A percentile compares a stretch with the other conserved stretches of the same genome.
These are phyloP conservation scores for Netelia fuscicornis DNA, from an alignment of 2,888 invertebrate genomes.

Conservation along the genomic window DNA sequence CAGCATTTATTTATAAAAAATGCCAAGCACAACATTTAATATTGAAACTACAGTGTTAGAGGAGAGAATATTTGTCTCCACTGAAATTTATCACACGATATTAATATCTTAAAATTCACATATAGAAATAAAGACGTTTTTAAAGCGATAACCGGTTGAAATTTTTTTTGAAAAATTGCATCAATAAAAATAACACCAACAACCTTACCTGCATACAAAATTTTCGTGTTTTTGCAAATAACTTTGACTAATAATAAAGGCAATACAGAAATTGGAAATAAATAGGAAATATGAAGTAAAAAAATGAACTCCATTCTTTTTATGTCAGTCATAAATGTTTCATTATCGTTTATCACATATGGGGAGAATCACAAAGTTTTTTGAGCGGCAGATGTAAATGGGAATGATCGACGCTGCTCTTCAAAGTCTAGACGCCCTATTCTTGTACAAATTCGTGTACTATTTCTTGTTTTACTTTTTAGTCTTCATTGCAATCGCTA, in stretches of 20 bases:
- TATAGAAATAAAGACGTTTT: no score
- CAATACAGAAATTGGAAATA: neutral
- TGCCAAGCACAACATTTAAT: no score
- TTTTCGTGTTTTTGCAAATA: no score
- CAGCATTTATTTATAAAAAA: no score
- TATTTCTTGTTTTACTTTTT: neutral
- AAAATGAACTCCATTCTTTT: neutral
- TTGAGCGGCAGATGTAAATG: neutral
- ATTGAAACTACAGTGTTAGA: no score
- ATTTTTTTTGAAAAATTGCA: no score
- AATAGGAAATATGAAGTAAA: neutral
- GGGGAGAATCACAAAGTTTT: conserved; percentile 44
- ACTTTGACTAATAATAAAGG: neutral
- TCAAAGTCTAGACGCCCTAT: neutral
- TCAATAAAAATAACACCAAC: no score
- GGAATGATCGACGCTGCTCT: neutral
- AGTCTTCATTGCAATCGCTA: neutral
- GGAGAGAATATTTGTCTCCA: no score
- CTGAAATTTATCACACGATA: no score
- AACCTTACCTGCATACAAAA: no score
- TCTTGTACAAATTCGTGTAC: neutral
- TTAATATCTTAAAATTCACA: no score
- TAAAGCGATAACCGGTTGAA: no score
- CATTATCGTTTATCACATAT: conserved; percentile 36
- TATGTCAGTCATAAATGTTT: conserved; percentile 32